phyloP scores from a whole-genome alignment of 2,113 vertebrate genomes.

The Tursiops truncatus region DNA sequence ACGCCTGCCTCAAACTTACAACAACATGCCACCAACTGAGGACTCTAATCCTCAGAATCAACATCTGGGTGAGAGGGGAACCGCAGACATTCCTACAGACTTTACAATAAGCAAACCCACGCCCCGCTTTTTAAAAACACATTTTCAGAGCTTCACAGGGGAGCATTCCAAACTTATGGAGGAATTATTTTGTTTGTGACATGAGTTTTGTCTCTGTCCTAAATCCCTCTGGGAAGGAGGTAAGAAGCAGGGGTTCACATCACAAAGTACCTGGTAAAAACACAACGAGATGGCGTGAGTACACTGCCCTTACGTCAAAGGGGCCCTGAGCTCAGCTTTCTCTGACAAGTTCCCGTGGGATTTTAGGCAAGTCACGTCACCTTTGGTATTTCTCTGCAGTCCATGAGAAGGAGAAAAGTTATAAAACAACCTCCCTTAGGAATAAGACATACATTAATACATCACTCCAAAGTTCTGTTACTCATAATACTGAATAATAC shows the following conservation, averaged over 20 bases:
- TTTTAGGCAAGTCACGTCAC: not conserved
- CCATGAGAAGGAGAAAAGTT: not conserved
- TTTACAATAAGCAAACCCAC: no score
- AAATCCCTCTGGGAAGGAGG: not conserved
- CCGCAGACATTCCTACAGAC: no score
- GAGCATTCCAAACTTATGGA: not conserved
- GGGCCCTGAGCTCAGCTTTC: not conserved
- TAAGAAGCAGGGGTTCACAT: not conserved
- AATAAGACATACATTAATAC: not conserved
- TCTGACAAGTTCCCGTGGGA: not conserved
- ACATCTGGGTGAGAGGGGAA: not conserved
- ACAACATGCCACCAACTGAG: fast-evolving
- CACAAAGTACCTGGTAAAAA: not conserved
- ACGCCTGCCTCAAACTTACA: no score
- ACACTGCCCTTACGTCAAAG: not conserved
- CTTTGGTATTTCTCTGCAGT: not conserved
- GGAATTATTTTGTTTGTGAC: not conserved
- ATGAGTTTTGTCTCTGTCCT: not conserved
- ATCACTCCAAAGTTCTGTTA: not conserved
- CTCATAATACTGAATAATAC: not conserved
- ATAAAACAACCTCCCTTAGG: not conserved
- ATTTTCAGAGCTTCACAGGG: not conserved
- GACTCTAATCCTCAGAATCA: not conserved
- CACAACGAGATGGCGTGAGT: not conserved
- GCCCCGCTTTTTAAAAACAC: not conserved